A percentile compares a stretch with the other conserved stretches of the same genome.
Evolutionary conservation across 2,113 vertebrate genomes (phyloP).

Genomic region (Plotosus lineatus): DNA sequence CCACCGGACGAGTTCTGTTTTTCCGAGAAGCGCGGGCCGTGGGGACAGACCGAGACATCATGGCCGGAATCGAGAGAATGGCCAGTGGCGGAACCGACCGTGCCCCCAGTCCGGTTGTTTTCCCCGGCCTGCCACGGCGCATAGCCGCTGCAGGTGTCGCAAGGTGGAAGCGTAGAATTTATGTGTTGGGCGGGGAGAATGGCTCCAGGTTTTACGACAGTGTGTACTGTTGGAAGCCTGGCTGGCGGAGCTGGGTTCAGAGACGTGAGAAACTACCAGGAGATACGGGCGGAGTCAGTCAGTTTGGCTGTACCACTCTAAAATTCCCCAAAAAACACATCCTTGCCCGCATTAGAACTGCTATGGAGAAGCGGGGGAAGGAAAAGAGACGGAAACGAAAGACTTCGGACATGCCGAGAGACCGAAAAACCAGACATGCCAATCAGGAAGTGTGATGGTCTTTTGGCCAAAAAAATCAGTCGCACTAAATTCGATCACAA

Average conservation of each 20-base stretch:
- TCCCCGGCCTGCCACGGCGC: conserved; percentile 75
- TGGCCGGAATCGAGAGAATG: conserved; percentile 61
- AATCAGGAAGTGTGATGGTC: conserved; percentile 47
- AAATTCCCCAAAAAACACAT: conserved; percentile 82
- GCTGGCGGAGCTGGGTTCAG: conserved; percentile 81
- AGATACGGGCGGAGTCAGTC: conserved; percentile 76
- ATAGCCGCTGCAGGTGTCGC: conserved; percentile 77
- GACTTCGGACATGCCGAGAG: background rate
- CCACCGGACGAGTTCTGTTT: conserved; percentile 76
- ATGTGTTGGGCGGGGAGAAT: conserved; percentile 79
- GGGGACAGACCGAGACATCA: conserved; percentile 68
- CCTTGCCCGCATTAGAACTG: conserved; percentile 71
- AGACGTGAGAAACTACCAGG: conserved; percentile 76
- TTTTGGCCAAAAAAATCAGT: too few species aligned
- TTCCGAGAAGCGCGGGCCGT: conserved; percentile 75
- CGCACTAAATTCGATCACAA: background rate
- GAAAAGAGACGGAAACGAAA: conserved; percentile 41
- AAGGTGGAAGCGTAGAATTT: conserved; percentile 78
- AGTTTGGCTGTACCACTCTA: conserved; percentile 78
- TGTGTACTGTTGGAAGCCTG: conserved; percentile 81
- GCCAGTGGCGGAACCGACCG: conserved; percentile 67
- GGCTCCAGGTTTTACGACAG: conserved; percentile 76
- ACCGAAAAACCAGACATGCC: background rate
- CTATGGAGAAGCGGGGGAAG: conserved; percentile 63
- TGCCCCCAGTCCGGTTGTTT: conserved; percentile 73